Evolutionary conservation across 2,888 invertebrate genomes (phyloP).

Genomic region (Parnassius mnemosyne): DNA sequence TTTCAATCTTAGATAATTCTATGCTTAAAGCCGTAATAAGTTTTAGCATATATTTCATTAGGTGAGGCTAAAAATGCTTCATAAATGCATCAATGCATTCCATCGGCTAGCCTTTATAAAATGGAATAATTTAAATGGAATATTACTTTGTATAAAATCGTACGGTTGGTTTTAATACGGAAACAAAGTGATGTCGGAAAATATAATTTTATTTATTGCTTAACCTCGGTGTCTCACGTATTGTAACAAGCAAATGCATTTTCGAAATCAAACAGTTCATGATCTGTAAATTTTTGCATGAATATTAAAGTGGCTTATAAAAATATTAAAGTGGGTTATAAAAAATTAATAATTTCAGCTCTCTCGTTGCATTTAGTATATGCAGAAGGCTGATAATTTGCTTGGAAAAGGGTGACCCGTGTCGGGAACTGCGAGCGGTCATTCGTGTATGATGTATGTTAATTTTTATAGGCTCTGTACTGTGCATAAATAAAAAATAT

Average conservation of each 20-base stretch:
- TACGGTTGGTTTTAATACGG: slow-evolving; percentile 42
- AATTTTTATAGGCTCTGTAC: slow-evolving; percentile 61
- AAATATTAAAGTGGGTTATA: neutral
- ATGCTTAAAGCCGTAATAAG: slow-evolving; percentile 11
- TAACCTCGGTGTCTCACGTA: slow-evolving; percentile 2
- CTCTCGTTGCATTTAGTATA: slow-evolving; percentile 40
- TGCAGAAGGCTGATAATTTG: slow-evolving; percentile 50
- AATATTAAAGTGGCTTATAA: slow-evolving; percentile 18
- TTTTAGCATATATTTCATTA: slow-evolving; percentile 52
- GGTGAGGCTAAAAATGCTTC: slow-evolving; percentile 43
- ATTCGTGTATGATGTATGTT: slow-evolving; percentile 67
- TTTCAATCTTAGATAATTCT: too few relatives aligned
- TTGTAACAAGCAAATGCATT: slow-evolving; percentile 4
- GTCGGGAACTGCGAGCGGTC: slow-evolving; percentile 49
- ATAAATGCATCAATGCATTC: slow-evolving; percentile 55
- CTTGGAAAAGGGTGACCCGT: slow-evolving; percentile 50
- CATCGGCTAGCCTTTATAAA: slow-evolving; percentile 48
- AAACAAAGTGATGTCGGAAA: slow-evolving; percentile 33
- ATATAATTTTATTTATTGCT: slow-evolving; percentile 29
- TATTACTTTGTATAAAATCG: slow-evolving; percentile 45
- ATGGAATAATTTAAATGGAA: slow-evolving; percentile 47
- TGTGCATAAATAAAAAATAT: slow-evolving; percentile 38
- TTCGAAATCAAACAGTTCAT: slow-evolving; percentile 4
- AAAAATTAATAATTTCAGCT: slow-evolving; percentile 30
- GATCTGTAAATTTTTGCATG: slow-evolving; percentile 18